Evolutionary conservation across 1,140 invertebrate genomes (phyloP).

Genomic region (Brachionus koreanus): DNA sequence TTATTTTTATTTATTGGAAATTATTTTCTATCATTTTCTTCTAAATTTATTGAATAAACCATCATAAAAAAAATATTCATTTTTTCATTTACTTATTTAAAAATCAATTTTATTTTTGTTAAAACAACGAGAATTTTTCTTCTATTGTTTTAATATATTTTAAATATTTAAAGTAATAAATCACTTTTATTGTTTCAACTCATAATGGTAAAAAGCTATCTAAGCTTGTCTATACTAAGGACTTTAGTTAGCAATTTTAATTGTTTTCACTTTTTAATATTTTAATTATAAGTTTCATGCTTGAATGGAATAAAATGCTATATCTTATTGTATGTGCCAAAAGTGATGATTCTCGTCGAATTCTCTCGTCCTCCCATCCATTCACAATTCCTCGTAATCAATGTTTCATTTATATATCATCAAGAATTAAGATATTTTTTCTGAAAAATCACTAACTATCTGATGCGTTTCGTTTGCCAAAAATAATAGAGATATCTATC

Average conservation of each 20-base stretch:
- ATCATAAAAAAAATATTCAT: not conserved
- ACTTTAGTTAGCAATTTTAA: not conserved
- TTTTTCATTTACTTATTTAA: not conserved
- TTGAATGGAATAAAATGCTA: constrained; percentile 6
- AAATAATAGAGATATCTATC: constrained; percentile 23
- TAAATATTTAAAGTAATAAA: constrained; percentile 28
- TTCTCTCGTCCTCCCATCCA: not conserved
- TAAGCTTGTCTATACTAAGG: not conserved
- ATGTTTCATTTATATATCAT: not conserved
- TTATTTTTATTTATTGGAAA: too few relatives aligned
- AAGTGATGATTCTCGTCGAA: constrained; percentile 6
- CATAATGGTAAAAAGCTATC: not conserved
- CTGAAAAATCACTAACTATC: constrained; percentile 1
- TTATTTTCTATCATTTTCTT: too few relatives aligned
- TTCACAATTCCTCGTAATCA: not conserved
- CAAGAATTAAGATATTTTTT: constrained; percentile 34
- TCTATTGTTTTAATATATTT: constrained; percentile 2
- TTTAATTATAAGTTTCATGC: constrained; percentile 42
- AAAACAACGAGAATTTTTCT: not conserved
- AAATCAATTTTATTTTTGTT: not conserved
- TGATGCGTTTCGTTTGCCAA: constrained; percentile 29
- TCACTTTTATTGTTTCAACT: constrained; percentile 19
- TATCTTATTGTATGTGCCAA: not conserved
- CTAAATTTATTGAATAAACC: not conserved
- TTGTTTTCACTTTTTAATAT: not conserved